Evolutionary conservation across 2,113 vertebrate species (phyloP), one percentile per base, ranked within the genome.

Genomic region (Corythornis madagascariensis): DNA sequence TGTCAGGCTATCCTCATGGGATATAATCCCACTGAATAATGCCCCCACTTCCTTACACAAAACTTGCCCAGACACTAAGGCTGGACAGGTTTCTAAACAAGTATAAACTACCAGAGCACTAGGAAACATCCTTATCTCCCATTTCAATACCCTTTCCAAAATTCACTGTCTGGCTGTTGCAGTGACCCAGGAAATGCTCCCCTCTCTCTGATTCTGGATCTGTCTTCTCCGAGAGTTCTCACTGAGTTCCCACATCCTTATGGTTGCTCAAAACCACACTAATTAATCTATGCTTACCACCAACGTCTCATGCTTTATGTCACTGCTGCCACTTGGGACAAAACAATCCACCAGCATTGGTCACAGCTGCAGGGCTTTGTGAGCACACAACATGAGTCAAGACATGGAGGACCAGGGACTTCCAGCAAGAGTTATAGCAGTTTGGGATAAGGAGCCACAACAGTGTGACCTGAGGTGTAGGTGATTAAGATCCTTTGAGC

Each of bases 401-500:
- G 40, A 38, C 17, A 20, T 47, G 24, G 60, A 73, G 29, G 52
- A 15, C 7, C 26, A 61, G 10, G 10, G 50, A 16, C 16, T 52
- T 42, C 10, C 20, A 91, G 16, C 8, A 74, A 57, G 16, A 59
- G 5, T 26, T 78, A 26, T 0, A 0, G 3, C 13, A 71, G 9
- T 53, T 87, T 89, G 19, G 67, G 15, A 5, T 28, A 7, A 42
- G 15, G 12, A 75, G 31, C 22, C 70, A 70, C n/a, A 33, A 31
- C 2, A 3, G 6, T 63, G 8, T 66, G 17, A 38, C 18, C 16
- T 70, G 12, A 73, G 28, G 22, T 13, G 5, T 26, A 53, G 31
- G 13, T 60, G 5, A 29, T 10, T 8, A 64, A 6, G 6, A 11
- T 18, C 4, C 15, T 53, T 52, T 50, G n/a, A 14, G 11, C 63